Evolutionary conservation across 2,797 vertebrate species (phyloP).

Genomic region (Fundulus diaphanus): DNA sequence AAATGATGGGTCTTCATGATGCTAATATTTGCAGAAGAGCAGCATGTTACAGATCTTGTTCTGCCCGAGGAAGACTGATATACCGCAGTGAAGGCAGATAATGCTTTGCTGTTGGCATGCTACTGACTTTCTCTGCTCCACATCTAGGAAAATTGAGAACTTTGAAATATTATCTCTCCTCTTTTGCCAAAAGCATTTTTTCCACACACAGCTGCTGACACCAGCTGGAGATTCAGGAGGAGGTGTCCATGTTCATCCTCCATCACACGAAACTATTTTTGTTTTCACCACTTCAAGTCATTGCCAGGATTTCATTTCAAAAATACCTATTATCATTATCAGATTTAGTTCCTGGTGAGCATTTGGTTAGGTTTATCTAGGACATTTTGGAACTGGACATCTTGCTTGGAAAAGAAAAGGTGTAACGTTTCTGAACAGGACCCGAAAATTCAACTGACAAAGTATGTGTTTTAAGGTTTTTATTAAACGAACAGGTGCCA

Average conservation of each 20-base stretch:
- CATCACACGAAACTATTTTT: constrained; percentile 24
- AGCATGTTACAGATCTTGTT: constrained; percentile 32
- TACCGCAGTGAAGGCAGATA: constrained; percentile 53
- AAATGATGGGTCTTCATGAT: constrained; percentile 11
- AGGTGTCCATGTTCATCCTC: constrained; percentile 30
- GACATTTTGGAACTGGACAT: neutral
- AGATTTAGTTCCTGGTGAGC: neutral
- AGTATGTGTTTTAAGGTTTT: too few species aligned
- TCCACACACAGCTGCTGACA: neutral
- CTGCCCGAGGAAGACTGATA: constrained; percentile 50
- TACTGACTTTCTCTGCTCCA: constrained; percentile 24
- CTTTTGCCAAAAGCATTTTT: constrained; percentile 22
- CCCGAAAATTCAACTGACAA: too few species aligned
- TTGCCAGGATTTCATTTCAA: neutral
- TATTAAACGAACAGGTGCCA: too few species aligned
- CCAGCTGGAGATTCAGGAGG: constrained; percentile 14
- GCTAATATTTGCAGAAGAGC: constrained; percentile 48
- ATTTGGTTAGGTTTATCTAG: neutral
- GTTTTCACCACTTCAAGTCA: constrained; percentile 2
- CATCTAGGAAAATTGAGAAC: constrained; percentile 43
- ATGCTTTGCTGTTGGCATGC: constrained; percentile 47
- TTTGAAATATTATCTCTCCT: constrained; percentile 49
- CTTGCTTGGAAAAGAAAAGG: neutral
- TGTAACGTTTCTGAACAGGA: too few species aligned
- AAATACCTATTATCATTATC: neutral